Base-by-base conservation (phyloP, 2,888 invertebrate genomes). In the Sphinx pinastri region DNA sequence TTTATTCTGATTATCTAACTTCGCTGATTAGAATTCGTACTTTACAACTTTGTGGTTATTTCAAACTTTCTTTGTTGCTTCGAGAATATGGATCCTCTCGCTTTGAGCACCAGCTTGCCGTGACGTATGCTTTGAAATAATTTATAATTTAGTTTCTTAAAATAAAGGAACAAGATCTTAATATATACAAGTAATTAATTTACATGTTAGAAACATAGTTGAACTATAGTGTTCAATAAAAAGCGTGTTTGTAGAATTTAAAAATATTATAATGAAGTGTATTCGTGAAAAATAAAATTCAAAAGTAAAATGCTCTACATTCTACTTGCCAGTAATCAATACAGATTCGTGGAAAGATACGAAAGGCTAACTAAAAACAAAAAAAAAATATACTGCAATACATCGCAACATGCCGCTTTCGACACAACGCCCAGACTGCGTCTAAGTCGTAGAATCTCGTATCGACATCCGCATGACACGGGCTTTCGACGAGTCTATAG, bases 401-500 rank as follows among this genome's bases (percentile, higher is more conserved):
- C 16, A 10, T 25, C 25, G 25, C 25, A 25, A 2, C 25, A 25
- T 25, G 25, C 25, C 25, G 25, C 25, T 25, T 25, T 25, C 1
- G 25, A 38, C 38, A 38, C 38, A 16, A 31, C 14, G 66, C 63
- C 13, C n/a, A 31, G 49, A 78, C 76, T 77, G 77, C 78, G 76
- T 76, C 76, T 73, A 74, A 77, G 76, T 77, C 59, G 45, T 79
- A 76, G 77, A 77, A 76, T 76, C 74, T 68, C 71, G 77, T 79
- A 77, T 77, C 75, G 73, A 73, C 77, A 72, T 70, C 76, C 73
- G 72, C 75, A 75, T 74, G 70, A 74, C 77, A 77, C 76, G 75
- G 75, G 76, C 75, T 77, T 5, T 81, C 76, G 82, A 82, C 73
- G 75, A 75, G 77, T 77, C 74, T 73, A 75, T 76, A 77, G 77